These are phyloP conservation scores for Solea senegalensis DNA, from an alignment of 2,113 vertebrate species.

Conservation along the genomic window DNA sequence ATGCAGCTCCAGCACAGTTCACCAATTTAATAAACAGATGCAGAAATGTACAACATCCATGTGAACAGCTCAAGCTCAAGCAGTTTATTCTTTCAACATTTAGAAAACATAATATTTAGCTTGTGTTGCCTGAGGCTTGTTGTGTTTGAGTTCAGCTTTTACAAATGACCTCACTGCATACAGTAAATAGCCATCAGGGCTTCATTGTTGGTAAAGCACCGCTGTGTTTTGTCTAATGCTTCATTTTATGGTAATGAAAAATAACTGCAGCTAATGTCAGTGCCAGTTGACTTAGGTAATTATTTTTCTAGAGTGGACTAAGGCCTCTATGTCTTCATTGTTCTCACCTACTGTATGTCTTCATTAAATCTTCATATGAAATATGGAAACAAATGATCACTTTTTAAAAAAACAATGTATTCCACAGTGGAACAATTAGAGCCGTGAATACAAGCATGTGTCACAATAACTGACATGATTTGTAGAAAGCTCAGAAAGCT, in stretches of 20 bases:
- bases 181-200: constrained; percentile 23
- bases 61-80: constrained; percentile 8
- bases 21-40: not conserved
- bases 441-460: constrained; percentile 1
- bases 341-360: constrained; percentile 38
- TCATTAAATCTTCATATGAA: constrained; percentile 19
- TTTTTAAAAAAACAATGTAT: constrained; percentile 21
- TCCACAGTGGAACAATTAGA: constrained; percentile 19
- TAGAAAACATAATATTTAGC: not conserved
- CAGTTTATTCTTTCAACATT: constrained; percentile 4
- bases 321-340: constrained; percentile 22
- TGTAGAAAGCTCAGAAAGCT: constrained; percentile 17
- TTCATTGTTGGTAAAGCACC: constrained; percentile 37
- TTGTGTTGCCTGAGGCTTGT: constrained; percentile 7
- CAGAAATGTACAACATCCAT: not conserved
- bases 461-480: constrained; percentile 41
- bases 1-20: not conserved
- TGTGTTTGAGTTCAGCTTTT: constrained; percentile 14
- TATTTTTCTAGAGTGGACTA: constrained; percentile 31
- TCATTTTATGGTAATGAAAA: constrained; percentile 28
- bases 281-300: constrained; percentile 37
- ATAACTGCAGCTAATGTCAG: constrained; percentile 51
- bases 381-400: constrained; percentile 9
- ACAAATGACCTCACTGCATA: constrained; percentile 7
- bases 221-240: constrained; percentile 55